phyloP scores from a whole-genome alignment of 1,140 invertebrate species.

The Elysia chlorotica region DNA sequence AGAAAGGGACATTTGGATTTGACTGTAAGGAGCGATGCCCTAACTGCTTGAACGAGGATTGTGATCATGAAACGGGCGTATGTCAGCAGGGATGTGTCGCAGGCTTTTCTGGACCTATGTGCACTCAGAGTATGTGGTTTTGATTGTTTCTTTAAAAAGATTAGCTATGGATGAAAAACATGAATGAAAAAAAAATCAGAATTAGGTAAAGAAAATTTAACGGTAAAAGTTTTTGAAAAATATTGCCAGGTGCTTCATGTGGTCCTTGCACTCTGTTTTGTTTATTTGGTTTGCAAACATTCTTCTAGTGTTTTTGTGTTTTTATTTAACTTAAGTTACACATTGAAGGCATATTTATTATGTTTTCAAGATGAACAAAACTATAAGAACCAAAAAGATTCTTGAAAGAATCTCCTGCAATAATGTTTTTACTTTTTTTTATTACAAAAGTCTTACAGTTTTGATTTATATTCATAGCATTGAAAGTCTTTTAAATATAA shows the following conservation, averaged over 20 bases:
- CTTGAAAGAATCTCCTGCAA: too few species aligned
- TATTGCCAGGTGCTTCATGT: too few species aligned
- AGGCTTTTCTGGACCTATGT: conserved; percentile 34
- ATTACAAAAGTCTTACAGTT: too few species aligned
- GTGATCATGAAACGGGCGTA: conserved; percentile 37
- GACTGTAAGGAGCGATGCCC: conserved; percentile 30
- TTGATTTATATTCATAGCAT: too few species aligned
- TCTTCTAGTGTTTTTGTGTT: not conserved
- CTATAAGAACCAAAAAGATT: too few species aligned
- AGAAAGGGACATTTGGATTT: conserved; percentile 30
- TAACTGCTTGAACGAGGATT: conserved; percentile 30
- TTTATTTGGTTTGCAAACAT: not conserved
- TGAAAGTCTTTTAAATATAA: too few species aligned
- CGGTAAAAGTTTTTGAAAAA: not conserved
- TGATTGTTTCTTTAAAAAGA: not conserved
- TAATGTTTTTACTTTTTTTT: too few species aligned
- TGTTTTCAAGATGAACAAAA: too few species aligned
- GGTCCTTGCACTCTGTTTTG: not conserved
- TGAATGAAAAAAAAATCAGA: not conserved
- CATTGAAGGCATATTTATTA: too few species aligned
- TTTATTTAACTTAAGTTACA: too few species aligned
- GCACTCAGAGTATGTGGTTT: conserved; percentile 31
- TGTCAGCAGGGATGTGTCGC: conserved; percentile 35
- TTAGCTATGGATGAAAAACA: not conserved
- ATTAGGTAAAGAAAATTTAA: not conserved